Evolutionary conservation across 2,797 vertebrate genomes (phyloP).

Genomic region (Nyctibius grandis): DNA sequence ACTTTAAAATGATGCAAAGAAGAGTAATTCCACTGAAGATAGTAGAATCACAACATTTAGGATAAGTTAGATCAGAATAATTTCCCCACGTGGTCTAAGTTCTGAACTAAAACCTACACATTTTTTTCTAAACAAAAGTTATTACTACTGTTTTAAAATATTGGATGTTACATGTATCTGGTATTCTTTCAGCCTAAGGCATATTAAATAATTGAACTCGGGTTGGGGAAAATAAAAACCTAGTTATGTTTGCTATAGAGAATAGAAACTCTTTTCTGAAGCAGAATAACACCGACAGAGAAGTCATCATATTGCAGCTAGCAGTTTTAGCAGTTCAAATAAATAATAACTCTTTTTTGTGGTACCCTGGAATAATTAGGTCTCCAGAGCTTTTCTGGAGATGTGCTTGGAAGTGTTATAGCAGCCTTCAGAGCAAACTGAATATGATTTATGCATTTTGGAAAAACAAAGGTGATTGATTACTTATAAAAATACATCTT

Average conservation of each 20-base stretch:
- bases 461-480: conserved; percentile 20
- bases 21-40: background rate
- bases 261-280: background rate
- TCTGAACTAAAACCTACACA: background rate
- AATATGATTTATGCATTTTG: background rate
- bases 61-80: background rate
- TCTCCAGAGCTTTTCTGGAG: conserved; percentile 17
- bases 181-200: background rate
- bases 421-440: background rate
- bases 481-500: background rate
- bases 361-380: conserved; percentile 30
- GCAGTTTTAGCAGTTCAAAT: conserved; percentile 21
- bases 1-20: background rate
- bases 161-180: background rate
- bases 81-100: background rate
- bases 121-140: background rate
- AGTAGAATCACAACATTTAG: background rate
- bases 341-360: conserved; percentile 20
- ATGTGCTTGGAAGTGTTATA: background rate
- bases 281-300: background rate
- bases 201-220: background rate
- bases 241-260: background rate
- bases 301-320: background rate
- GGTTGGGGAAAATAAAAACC: background rate
- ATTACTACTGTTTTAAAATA: background rate